Evolutionary conservation across 1,140 invertebrate genomes (phyloP).

Genomic region (Drosophila melanogaster): DNA sequence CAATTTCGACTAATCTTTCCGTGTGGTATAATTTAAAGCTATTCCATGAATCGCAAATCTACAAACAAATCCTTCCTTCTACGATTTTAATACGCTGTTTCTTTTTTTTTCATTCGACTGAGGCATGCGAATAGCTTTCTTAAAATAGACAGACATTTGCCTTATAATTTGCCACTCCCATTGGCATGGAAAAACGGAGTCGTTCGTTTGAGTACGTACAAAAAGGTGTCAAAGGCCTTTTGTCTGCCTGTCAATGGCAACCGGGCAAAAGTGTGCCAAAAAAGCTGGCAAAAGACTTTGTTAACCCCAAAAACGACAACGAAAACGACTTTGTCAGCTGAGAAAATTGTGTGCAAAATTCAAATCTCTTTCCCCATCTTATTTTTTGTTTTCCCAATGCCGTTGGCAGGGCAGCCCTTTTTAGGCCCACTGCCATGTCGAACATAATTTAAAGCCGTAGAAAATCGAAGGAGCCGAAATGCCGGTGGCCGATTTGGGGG

Average conservation of each 20-base stretch:
- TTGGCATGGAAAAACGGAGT: neutral
- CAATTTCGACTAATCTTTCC: too few species aligned
- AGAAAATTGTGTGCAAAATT: slow-evolving; percentile 79
- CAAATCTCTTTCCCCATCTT: slow-evolving; percentile 48
- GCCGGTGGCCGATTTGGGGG: slow-evolving; percentile 39
- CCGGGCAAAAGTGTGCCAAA: slow-evolving; percentile 69
- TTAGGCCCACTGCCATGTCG: slow-evolving; percentile 63
- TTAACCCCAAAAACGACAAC: slow-evolving; percentile 54
- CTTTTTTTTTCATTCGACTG: slow-evolving; percentile 6
- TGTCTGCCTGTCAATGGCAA: slow-evolving; percentile 77
- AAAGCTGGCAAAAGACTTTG: slow-evolving; percentile 67
- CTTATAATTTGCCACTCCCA: slow-evolving; percentile 68
- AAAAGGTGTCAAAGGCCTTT: slow-evolving; percentile 77
- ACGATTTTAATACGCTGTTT: slow-evolving; percentile 4
- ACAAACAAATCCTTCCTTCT: neutral
- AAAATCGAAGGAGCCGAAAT: slow-evolving; percentile 33
- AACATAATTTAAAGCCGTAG: slow-evolving; percentile 79
- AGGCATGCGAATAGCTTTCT: neutral
- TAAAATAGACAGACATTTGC: slow-evolving; percentile 51
- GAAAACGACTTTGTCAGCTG: slow-evolving; percentile 27
- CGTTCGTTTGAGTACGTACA: slow-evolving; percentile 22
- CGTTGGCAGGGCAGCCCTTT: slow-evolving; percentile 58
- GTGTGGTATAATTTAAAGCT: too few species aligned
- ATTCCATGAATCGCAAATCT: neutral
- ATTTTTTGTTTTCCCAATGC: slow-evolving; percentile 21